These are phyloP conservation scores for Drosophila ananassae DNA, from an alignment of 1,140 invertebrate species.

Conservation along the genomic window DNA sequence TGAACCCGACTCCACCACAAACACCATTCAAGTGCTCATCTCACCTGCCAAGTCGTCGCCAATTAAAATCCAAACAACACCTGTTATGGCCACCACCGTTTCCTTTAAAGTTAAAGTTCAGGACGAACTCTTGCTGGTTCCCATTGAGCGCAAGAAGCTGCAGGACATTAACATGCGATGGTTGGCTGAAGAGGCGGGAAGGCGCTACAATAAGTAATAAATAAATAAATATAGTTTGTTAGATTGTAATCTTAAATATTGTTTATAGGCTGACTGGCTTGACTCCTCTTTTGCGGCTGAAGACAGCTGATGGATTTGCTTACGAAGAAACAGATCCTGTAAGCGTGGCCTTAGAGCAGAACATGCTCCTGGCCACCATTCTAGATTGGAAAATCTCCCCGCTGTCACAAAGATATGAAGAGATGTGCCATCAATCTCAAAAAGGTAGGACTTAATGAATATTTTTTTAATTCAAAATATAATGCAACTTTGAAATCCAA, in stretches of 20 bases:
- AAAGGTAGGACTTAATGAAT: constrained; percentile 81
- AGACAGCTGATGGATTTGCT: constrained; percentile 88
- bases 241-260: not conserved
- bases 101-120: constrained; percentile 87
- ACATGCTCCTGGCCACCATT: constrained; percentile 86
- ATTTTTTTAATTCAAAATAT: not conserved
- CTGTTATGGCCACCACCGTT: constrained; percentile 59
- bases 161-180: constrained; percentile 87
- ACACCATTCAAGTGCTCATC: constrained; percentile 67
- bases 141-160: constrained; percentile 86
- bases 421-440: constrained; percentile 86
- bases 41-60: constrained; percentile 68
- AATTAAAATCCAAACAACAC: constrained; percentile 65
- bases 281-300: constrained; percentile 87
- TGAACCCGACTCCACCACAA: constrained; percentile 83
- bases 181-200: constrained; percentile 88
- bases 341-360: constrained; percentile 86
- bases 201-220: constrained; percentile 88
- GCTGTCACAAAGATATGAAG: constrained; percentile 87
- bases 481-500: not conserved
- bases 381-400: constrained; percentile 87
- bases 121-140: constrained; percentile 87
- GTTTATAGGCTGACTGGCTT: constrained; percentile 86
- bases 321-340: constrained; percentile 88
- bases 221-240: constrained; percentile 32